phyloP scores from a whole-genome alignment of 2,113 vertebrate genomes.

The Toxostoma redivivum region DNA sequence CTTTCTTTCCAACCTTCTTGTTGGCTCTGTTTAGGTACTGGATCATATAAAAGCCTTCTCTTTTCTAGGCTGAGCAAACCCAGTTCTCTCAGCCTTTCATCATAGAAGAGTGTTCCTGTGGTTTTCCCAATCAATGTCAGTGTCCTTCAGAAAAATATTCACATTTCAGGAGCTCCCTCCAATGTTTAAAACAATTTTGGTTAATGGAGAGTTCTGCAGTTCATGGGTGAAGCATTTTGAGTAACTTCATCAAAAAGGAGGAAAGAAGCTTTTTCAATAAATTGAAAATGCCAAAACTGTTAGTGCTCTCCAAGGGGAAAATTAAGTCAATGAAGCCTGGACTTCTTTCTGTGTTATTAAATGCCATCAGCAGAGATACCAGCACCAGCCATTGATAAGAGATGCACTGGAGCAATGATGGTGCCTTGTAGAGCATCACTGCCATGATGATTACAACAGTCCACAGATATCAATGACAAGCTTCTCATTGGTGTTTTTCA shows the following conservation, averaged over 20 bases:
- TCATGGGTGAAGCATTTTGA: not conserved
- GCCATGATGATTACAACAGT: not conserved
- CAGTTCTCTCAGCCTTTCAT: not conserved
- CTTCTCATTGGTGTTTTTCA: not conserved
- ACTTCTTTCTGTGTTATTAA: not conserved
- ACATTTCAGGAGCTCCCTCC: not conserved
- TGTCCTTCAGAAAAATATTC: not conserved
- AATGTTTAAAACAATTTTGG: not conserved
- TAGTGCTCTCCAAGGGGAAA: not conserved
- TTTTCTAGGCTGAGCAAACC: not conserved
- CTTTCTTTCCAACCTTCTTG: not conserved
- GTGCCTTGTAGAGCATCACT: not conserved
- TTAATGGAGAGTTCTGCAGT: not conserved
- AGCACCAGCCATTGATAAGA: not conserved
- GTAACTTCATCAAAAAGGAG: not conserved
- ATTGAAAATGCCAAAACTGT: not conserved
- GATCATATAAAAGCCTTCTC: not conserved
- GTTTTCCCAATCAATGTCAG: not conserved
- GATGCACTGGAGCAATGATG: not conserved
- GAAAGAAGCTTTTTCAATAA: not conserved
- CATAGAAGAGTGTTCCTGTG: not conserved
- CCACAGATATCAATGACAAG: fast-evolving
- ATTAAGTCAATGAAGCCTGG: not conserved
- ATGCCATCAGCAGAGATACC: not conserved
- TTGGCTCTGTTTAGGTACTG: not conserved